Percentiles rank a stretch among this genome's conserved stretches.
Evolutionary conservation across 1,140 invertebrate genomes (phyloP).

Genomic region (Eulimnadia texana): DNA sequence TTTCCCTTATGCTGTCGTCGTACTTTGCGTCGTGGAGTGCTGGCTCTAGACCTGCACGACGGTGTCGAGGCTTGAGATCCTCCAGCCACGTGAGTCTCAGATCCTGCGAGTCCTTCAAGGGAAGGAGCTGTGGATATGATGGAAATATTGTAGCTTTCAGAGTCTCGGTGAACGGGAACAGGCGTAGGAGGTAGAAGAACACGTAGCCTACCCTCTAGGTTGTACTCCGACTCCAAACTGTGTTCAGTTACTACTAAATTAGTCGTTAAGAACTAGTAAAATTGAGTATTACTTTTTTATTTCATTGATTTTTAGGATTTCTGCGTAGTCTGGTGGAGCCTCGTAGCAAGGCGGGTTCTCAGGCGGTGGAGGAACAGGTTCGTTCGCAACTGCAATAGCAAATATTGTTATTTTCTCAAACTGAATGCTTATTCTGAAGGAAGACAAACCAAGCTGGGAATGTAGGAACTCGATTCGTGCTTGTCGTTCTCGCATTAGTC

Average conservation of each 20-base stretch:
- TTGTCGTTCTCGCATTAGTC: constrained; percentile 45
- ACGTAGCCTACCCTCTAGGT: neutral
- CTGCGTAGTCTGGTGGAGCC: constrained; percentile 51
- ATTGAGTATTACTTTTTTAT: constrained; percentile 6
- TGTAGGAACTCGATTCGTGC: constrained; percentile 48
- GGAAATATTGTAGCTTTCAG: neutral
- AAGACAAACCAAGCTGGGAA: constrained; percentile 40
- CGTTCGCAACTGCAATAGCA: constrained; percentile 23
- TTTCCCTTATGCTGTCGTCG: neutral
- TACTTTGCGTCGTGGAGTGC: neutral
- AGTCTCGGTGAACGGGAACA: neutral
- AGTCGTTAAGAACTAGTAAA: no score
- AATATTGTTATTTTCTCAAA: constrained; percentile 4
- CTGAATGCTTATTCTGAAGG: constrained; percentile 1
- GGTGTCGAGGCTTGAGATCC: neutral
- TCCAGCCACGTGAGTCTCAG: neutral
- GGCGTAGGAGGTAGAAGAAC: constrained; percentile 1
- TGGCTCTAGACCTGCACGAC: neutral
- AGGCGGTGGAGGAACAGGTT: constrained; percentile 32
- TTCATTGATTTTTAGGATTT: constrained; percentile 40
- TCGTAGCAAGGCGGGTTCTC: constrained; percentile 55
- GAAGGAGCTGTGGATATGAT: neutral
- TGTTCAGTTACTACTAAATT: no score
- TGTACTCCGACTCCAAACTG: neutral
- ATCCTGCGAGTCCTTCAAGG: neutral